Base-by-base conservation (phyloP, 2,113 vertebrate genomes). In the Sinocyclocheilus anophthalmus region DNA sequence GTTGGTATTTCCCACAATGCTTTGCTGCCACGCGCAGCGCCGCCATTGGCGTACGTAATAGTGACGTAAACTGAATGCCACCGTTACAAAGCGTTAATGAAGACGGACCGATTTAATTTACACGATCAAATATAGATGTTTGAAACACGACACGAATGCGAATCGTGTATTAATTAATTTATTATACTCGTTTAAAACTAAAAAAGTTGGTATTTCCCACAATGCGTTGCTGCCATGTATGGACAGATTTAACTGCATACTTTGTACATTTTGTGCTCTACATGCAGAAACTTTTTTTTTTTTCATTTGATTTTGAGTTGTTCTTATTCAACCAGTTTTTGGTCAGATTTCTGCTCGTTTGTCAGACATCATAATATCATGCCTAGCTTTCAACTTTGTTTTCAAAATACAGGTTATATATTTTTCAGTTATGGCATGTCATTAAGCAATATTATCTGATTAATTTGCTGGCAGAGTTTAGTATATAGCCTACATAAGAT, bases 1-100 rank as follows among this genome's bases (percentile, higher is more conserved):
- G 30, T 18, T 20, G 3, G 3, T 0, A n/a, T 86, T 91, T 85
- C 92, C 92, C 92, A 92, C 80, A 26, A 89, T 85, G 42, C 18
- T 20, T 87, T 53, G 76, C 63, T 86, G 88, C 42, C 10, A 84
- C 4, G 50, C 14, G 50, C 50, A 5, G 24, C 30, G 37, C 37
- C 16, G 7, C 59, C n/a, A 89, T 88, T 89, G 88, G 92, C 1
- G 69, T 9, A n/a, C 42, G 22, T 24, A 24, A 13, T 8, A 12
- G 11, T 24, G n/a, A 24, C 55, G n/a, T 65, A 11, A 37, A 85
- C 39, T 5, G 14, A 24, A 48, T 7, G 22, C 20, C 57, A 16
- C 12, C 0, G 3, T 14, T 14, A 14, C 48, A 48, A 48, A 48
- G 3, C 6, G 39, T 1, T 48, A 12, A 48, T 48, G 11, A 48